These are phyloP conservation scores for Scolopax mira DNA, from an alignment of 2,113 vertebrate genomes.

Conservation along the genomic window DNA sequence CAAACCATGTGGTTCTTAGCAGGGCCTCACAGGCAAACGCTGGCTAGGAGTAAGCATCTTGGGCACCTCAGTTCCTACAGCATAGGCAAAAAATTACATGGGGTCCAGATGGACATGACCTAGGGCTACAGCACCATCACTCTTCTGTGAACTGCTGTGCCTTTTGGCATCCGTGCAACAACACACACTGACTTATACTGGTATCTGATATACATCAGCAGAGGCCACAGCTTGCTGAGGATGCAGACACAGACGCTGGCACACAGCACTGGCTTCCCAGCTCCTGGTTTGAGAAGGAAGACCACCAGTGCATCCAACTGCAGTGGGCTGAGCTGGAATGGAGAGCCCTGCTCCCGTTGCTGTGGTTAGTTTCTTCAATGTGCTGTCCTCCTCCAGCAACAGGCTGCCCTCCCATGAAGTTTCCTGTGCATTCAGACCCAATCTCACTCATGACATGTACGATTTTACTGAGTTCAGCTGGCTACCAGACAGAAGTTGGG, in stretches of 20 bases:
- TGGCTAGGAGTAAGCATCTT: not conserved
- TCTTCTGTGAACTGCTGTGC: not conserved
- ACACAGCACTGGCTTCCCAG: accelerated
- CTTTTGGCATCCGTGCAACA: not conserved
- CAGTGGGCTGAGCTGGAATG: not conserved
- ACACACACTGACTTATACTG: accelerated
- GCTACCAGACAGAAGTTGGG: not conserved
- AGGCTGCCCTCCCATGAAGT: not conserved
- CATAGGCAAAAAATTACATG: not conserved
- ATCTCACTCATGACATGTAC: not conserved
- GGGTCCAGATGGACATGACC: accelerated
- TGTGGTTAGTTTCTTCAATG: not conserved
- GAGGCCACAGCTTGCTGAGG: not conserved
- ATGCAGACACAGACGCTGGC: not conserved
- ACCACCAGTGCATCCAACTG: accelerated
- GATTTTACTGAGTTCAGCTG: not conserved
- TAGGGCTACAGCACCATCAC: not conserved
- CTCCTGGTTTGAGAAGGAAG: not conserved
- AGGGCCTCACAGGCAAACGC: accelerated
- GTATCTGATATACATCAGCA: not conserved
- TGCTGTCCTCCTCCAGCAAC: not conserved
- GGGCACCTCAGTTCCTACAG: not conserved
- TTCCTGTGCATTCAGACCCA: not conserved
- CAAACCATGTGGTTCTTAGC: not conserved
- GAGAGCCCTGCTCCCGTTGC: not conserved